phyloP scores from a whole-genome alignment of 2,888 invertebrate species.

The Philhelius pedissequus region DNA sequence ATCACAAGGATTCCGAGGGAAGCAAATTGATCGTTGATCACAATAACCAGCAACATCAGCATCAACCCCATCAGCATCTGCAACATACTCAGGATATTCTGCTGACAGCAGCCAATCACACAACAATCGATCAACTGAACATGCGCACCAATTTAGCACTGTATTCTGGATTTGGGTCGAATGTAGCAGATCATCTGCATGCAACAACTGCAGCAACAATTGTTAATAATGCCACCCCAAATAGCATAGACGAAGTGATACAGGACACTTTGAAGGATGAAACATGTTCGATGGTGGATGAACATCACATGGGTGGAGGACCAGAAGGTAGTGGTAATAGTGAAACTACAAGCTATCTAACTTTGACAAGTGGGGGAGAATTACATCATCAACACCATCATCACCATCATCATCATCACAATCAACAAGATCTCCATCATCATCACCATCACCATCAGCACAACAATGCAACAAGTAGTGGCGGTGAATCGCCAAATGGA shows the following conservation, averaged over 20 bases:
- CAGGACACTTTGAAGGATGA: constrained; percentile 79
- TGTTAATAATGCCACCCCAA: constrained; percentile 69
- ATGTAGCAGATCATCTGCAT: constrained; percentile 58
- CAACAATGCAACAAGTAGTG: constrained; percentile 65
- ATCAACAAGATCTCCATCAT: constrained; percentile 46
- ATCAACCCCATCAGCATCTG: constrained; percentile 68
- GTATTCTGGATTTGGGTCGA: constrained; percentile 69
- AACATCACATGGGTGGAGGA: constrained; percentile 71
- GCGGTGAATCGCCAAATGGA: constrained; percentile 69
- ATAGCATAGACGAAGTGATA: constrained; percentile 78
- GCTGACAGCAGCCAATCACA: constrained; percentile 65
- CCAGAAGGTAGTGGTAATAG: constrained; percentile 64
- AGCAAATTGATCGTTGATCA: constrained; percentile 26
- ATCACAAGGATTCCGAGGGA: constrained; percentile 71
- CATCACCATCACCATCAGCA: constrained; percentile 67
- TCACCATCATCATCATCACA: constrained; percentile 70
- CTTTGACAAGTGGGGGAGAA: constrained; percentile 75
- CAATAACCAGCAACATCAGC: background rate
- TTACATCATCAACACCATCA: constrained; percentile 76
- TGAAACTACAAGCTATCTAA: constrained; percentile 74
- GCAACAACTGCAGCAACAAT: constrained; percentile 50
- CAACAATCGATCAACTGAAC: constrained; percentile 64
- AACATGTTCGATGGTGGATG: constrained; percentile 74
- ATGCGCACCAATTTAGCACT: constrained; percentile 76
- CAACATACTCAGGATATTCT: constrained; percentile 72